phyloP scores from a whole-genome alignment of 1,140 invertebrate species.

The Idris sp. region DNA sequence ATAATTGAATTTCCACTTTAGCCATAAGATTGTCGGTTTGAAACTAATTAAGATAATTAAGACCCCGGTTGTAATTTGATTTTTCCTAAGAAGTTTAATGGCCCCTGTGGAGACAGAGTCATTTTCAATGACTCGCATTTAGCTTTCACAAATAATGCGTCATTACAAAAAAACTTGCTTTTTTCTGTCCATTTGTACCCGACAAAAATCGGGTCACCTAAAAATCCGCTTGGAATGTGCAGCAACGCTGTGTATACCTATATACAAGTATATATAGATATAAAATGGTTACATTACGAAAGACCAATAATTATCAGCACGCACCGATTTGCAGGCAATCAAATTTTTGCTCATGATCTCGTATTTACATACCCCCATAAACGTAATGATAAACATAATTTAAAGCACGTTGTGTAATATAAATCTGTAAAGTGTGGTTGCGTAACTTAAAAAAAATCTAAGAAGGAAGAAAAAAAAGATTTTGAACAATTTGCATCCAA shows the following conservation, averaged over 20 bases:
- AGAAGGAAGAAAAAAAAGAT: constrained; percentile 12
- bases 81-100: constrained; percentile 12
- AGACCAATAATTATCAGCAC: constrained; percentile 48
- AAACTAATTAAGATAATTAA: constrained; percentile 46
- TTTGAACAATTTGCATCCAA: constrained; percentile 53
- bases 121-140: constrained; percentile 11
- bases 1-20: no score
- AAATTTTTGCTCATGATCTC: constrained; percentile 33
- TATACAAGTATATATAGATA: no score
- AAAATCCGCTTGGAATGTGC: constrained; percentile 43
- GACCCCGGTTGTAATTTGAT: no score
- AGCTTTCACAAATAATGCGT: constrained; percentile 7
- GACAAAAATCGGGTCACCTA: constrained; percentile 44
- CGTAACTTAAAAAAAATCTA: no score
- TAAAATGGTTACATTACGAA: constrained; percentile 39
- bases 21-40: no score
- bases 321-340: constrained; percentile 39
- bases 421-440: no score
- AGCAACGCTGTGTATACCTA: no score
- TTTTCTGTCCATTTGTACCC: neutral
- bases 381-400: constrained; percentile 58
- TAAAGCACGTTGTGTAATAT: constrained; percentile 30
- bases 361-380: constrained; percentile 49
- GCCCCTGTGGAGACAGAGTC: neutral
- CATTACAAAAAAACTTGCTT: constrained; percentile 5